Conservation (phyloP, 2,888 invertebrate species). For the Apodemia duryi region DNA sequence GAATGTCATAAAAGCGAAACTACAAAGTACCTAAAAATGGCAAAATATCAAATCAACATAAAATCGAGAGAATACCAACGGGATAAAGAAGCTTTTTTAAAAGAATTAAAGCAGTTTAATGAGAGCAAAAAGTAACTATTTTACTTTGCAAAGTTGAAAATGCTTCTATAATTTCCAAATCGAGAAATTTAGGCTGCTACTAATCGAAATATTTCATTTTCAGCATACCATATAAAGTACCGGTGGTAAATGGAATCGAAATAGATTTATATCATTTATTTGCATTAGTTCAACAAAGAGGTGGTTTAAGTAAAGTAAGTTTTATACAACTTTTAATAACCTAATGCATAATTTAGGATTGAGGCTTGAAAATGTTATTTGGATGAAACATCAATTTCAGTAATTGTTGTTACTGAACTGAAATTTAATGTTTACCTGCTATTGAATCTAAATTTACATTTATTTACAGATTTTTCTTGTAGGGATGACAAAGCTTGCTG, state of each 20-base stretch:
- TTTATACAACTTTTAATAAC: not conserved
- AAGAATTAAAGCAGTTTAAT: slow-evolving; percentile 94
- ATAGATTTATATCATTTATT: slow-evolving; percentile 96
- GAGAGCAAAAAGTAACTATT: slow-evolving; percentile 91
- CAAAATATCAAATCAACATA: slow-evolving; percentile 72
- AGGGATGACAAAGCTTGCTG: too few species aligned
- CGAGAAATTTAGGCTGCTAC: not conserved
- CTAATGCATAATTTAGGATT: too few species aligned
- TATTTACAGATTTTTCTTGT: too few species aligned
- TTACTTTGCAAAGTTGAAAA: not conserved
- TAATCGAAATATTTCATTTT: slow-evolving; percentile 50
- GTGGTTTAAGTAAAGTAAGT: slow-evolving; percentile 96
- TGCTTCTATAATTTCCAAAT: not conserved
- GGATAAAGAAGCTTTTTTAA: slow-evolving; percentile 89
- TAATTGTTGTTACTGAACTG: too few species aligned
- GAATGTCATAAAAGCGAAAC: slow-evolving; percentile 23
- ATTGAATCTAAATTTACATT: too few species aligned
- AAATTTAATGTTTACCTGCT: too few species aligned
- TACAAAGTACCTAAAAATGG: slow-evolving; percentile 49
- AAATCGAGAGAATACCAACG: slow-evolving; percentile 85
- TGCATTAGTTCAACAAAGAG: slow-evolving; percentile 92
- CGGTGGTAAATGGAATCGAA: slow-evolving; percentile 92
- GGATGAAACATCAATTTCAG: too few species aligned
- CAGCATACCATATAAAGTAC: slow-evolving; percentile 80
- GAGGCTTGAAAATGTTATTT: too few species aligned